Evolutionary conservation across 2,797 vertebrate genomes (phyloP), one percentile per base, ranked within the genome.

Genomic region (Leptatherina wallacei): DNA sequence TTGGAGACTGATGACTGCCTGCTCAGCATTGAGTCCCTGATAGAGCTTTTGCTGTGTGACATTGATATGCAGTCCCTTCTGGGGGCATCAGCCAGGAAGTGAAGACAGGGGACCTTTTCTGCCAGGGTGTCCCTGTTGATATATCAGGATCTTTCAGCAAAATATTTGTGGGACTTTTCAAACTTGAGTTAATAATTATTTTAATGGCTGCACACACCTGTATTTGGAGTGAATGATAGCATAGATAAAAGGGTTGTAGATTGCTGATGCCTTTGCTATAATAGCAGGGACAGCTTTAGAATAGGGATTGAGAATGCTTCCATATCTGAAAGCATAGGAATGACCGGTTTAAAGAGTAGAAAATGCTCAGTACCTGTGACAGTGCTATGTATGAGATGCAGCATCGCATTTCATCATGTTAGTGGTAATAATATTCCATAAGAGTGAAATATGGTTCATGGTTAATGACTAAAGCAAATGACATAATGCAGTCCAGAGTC

Each of bases 221-320:
- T 97, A 98, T 91, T 96, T 96, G 55, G 96, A 94, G 85, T 96
- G 96, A 86, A 95, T 96, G 87, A 98, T 97, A 81, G 96, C 95
- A 49, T 97, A 98, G 78, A 97, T 97, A 83, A 97, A 95, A 69
- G 96, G 96, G 78, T 97, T 98, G 91, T 97, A 96, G 85, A 97
- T 94, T 73, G 96, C 95, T 7, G 96, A 98, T 22, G 96, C 95
- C 91, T 98, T 97, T 80, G 96, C 96, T 69, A 97, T 96, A 75
- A 98, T 85, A 72, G 96, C 96, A 64, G 96, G 96, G 40, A 98
- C 95, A 2, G 96, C 92, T 91, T 97, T 97, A 69, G 96, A 96
- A 86, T 96, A 96, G 0, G 96, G 96, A 49, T 93, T 95, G 78
- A 97, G 92, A 78, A 85, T 69, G 64, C 88, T 91, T 78, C 89